Conservation (phyloP, 2,888 invertebrate genomes). For the Lottia gigantea region DNA sequence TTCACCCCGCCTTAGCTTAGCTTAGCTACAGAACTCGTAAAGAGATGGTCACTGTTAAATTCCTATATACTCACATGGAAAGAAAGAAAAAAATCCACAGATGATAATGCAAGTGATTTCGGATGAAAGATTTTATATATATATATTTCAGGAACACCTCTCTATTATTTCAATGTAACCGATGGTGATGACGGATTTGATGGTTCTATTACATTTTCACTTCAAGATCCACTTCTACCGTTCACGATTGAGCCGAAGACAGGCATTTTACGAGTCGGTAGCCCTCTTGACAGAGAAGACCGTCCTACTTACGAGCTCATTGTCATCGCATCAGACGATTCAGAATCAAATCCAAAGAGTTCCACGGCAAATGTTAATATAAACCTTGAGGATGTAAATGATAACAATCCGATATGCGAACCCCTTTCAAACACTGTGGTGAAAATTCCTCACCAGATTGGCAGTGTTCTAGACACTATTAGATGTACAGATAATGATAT, state of each 20-base stretch:
- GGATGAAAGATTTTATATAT: too few species aligned
- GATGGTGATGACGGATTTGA: conserved; percentile 43
- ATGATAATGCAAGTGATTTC: too few species aligned
- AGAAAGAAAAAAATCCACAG: too few species aligned
- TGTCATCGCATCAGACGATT: conserved; percentile 34
- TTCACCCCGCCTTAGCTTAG: too few species aligned
- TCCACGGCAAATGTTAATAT: conserved; percentile 26
- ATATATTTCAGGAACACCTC: conserved; percentile 29
- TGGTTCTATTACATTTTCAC: conserved; percentile 32
- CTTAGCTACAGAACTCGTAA: too few species aligned
- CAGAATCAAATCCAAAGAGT: conserved; percentile 23
- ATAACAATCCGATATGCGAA: conserved; percentile 35
- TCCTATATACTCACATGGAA: background rate
- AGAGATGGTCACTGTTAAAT: too few species aligned
- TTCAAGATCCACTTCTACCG: conserved; percentile 20
- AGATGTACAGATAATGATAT: conserved; percentile 14
- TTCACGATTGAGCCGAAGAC: conserved; percentile 26
- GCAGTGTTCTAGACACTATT: conserved; percentile 10
- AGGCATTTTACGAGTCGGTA: conserved; percentile 32
- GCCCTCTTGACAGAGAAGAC: conserved; percentile 37
- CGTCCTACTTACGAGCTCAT: conserved; percentile 23
- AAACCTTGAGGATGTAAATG: conserved; percentile 38
- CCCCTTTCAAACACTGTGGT: conserved; percentile 19
- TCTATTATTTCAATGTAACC: conserved; percentile 39
- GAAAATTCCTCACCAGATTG: conserved; percentile 14